Conservation (phyloP, 2,888 invertebrate genomes). For the Lucinisca nassula region DNA sequence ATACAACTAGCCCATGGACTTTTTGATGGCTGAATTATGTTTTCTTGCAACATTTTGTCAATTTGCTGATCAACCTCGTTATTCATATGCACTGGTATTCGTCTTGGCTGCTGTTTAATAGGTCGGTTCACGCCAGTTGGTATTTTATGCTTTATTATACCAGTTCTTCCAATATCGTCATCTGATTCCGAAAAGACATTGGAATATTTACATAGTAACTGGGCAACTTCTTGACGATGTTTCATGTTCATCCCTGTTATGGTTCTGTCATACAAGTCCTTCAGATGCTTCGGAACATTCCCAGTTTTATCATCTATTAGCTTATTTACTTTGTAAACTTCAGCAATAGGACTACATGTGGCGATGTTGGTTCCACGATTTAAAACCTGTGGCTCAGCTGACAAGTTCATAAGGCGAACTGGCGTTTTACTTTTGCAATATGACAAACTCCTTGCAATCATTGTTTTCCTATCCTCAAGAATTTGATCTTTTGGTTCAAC, state of each 20-base stretch:
- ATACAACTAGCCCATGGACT: too few species aligned
- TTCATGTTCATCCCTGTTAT: neutral
- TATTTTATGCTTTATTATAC: too few species aligned
- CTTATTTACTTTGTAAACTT: neutral
- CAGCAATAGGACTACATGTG: neutral
- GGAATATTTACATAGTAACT: conserved; percentile 37
- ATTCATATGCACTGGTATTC: too few species aligned
- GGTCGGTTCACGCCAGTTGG: too few species aligned
- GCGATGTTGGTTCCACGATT: neutral
- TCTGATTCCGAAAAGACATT: too few species aligned
- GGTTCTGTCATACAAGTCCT: neutral
- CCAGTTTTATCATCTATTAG: neutral
- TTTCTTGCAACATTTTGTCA: too few species aligned
- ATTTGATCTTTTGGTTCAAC: neutral
- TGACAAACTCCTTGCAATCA: neutral
- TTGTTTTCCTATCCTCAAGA: neutral
- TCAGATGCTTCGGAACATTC: neutral
- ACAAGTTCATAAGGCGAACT: neutral
- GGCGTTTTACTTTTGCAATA: neutral
- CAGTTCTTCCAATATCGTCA: too few species aligned
- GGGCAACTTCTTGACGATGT: neutral
- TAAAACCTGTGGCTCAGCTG: neutral
- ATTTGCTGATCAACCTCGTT: too few species aligned
- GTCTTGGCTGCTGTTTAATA: too few species aligned
- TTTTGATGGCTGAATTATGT: too few species aligned